Conservation (phyloP, 2,113 vertebrate genomes). For the Bungarus multicinctus region DNA sequence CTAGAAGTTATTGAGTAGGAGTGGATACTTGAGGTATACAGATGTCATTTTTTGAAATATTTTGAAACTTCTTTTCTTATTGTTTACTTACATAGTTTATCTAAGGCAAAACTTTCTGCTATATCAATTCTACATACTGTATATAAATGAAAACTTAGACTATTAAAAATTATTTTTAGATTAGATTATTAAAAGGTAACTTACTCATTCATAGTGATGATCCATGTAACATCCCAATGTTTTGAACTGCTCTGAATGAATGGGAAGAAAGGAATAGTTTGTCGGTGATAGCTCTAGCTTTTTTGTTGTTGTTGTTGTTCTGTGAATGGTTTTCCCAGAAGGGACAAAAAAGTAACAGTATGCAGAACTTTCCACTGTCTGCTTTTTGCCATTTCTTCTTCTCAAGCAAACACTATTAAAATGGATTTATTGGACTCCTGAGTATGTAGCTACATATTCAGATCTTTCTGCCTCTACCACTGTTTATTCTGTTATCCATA, state of each 20-base stretch:
- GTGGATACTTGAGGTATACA: background rate
- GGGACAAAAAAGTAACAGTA: background rate
- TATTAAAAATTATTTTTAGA: no score
- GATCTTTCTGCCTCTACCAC: background rate
- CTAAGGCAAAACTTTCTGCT: background rate
- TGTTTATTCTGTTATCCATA: background rate
- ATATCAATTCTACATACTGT: background rate
- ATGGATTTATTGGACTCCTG: background rate
- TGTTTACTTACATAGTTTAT: background rate
- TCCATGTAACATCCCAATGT: background rate
- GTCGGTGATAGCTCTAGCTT: background rate
- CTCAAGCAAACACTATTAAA: background rate
- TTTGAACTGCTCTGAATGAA: background rate
- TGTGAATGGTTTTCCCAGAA: background rate
- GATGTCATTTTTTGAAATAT: background rate
- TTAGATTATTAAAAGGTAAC: background rate
- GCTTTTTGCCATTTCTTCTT: background rate
- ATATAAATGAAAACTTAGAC: background rate
- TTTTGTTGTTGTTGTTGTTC: background rate
- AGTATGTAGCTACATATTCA: background rate
- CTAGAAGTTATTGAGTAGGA: background rate
- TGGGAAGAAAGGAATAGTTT: background rate
- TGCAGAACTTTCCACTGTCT: background rate
- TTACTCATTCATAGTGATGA: background rate
- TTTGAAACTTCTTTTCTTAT: background rate